Base-by-base conservation (phyloP, 1,140 invertebrate genomes). In the Trichonephila clavata region DNA sequence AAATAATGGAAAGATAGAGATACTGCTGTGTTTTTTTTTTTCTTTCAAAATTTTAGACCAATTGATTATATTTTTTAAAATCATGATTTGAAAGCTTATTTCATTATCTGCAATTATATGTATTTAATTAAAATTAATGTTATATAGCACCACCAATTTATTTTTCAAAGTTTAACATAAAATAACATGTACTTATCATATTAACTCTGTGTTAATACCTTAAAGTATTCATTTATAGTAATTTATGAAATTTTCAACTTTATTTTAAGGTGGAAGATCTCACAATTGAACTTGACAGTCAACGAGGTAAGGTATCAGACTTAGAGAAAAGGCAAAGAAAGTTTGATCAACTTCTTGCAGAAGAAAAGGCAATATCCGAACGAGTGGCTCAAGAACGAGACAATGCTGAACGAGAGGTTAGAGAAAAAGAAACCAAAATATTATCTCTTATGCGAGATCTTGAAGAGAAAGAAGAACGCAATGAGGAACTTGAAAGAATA, bases 281-380 rank as follows among this genome's bases (percentile, higher is more conserved):
- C 59, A 96, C 95, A 86, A 95, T 96, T 18, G 99, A 99, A 94
- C 96, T 99, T 94, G 99, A 99, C 95, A 97, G 97, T 27, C 98
- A 99, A 95, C 97, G 98, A 83, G 97, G 97, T 68, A 99, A 99
- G 96, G 96, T 96, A 13, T 96, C 97, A 61, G 98, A 99, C 95
- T 95, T 99, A 93, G 99, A 99, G 95, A 99, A 99, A 97, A 99
- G 99, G 95, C 99, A 99, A 95, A 98, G 99, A 96, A 99, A 99
- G 96, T 99, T 99, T 96, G 99, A 99, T 95, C 99, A 99, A 96
- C 97, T 98, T 92, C 96, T 99, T 6, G 97, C 98, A 5, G 99
- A 99, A 95, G 99, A 99, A 95, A 99, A 99, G 95, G 96, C 96
- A 92, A 95, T 95, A 59, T 98, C 98, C 24, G 96, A 96, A 90